Conservation (phyloP, 2,113 vertebrate species). For the Eulemur rufifrons region DNA sequence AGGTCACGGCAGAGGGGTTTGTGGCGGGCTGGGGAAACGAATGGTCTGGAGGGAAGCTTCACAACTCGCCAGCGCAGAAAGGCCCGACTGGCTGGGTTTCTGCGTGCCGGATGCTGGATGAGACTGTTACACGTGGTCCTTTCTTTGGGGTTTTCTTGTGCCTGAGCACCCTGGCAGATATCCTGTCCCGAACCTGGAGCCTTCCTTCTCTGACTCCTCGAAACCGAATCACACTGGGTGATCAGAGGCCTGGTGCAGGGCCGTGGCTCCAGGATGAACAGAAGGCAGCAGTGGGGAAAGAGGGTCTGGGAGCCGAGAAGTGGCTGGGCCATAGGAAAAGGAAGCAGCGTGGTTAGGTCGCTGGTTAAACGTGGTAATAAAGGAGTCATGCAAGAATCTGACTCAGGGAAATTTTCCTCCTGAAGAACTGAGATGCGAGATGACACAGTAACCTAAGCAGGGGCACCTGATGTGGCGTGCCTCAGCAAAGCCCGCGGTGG, state of each 20-base stretch:
- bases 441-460: not conserved
- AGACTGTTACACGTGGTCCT: not conserved
- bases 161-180: not conserved
- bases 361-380: not conserved
- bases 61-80: not conserved
- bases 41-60: no score
- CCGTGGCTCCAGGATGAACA: not conserved
- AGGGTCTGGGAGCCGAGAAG: not conserved
- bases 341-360: not conserved
- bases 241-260: not conserved
- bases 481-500: not conserved
- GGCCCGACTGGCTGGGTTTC: not conserved
- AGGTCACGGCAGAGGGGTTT: not conserved
- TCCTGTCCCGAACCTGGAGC: not conserved
- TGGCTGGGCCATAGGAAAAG: not conserved
- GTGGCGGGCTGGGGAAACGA: not conserved
- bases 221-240: not conserved
- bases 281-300: not conserved
- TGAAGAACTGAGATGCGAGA: not conserved
- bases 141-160: not conserved
- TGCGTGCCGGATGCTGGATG: not conserved
- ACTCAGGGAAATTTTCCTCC: not conserved
- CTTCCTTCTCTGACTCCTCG: not conserved
- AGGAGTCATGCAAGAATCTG: not conserved
- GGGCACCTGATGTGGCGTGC: not conserved